These are phyloP conservation scores for Aphidoletes aphidimyza DNA, from an alignment of 2,888 invertebrate genomes.

Conservation along the genomic window DNA sequence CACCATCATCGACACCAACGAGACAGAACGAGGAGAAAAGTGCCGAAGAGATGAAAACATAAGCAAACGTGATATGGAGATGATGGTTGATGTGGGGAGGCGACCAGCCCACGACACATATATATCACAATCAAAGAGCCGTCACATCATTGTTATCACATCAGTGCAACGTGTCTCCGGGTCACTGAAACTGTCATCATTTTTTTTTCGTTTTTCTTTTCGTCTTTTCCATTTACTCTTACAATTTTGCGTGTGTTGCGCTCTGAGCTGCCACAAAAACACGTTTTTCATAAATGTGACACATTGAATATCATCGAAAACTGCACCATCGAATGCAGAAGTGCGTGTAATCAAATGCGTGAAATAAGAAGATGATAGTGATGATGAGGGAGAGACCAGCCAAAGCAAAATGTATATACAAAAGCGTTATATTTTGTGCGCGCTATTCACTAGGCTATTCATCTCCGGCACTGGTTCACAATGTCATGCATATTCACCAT, in stretches of 20 bases:
- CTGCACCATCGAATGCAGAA: background rate
- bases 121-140: background rate
- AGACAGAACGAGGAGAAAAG: too few relatives aligned
- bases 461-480: too few relatives aligned
- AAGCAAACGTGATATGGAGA: background rate
- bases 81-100: too few relatives aligned
- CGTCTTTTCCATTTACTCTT: too few relatives aligned
- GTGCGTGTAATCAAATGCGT: constrained; percentile 14
- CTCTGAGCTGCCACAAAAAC: background rate
- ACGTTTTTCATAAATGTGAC: background rate
- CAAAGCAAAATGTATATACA: too few relatives aligned
- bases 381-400: too few relatives aligned
- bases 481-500: background rate
- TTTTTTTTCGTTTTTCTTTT: too few relatives aligned
- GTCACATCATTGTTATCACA: constrained; percentile 31
- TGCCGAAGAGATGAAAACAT: background rate
- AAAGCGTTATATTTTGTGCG: too few relatives aligned
- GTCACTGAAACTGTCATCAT: too few relatives aligned
- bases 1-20: too few relatives aligned
- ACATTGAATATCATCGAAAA: background rate
- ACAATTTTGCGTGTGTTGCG: too few relatives aligned
- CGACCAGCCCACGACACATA: background rate
- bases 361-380: background rate
- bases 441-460: too few relatives aligned
- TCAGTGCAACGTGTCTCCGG: background rate